Base-by-base conservation (phyloP, 2,797 vertebrate genomes). In the Peromyscus attwateri region DNA sequence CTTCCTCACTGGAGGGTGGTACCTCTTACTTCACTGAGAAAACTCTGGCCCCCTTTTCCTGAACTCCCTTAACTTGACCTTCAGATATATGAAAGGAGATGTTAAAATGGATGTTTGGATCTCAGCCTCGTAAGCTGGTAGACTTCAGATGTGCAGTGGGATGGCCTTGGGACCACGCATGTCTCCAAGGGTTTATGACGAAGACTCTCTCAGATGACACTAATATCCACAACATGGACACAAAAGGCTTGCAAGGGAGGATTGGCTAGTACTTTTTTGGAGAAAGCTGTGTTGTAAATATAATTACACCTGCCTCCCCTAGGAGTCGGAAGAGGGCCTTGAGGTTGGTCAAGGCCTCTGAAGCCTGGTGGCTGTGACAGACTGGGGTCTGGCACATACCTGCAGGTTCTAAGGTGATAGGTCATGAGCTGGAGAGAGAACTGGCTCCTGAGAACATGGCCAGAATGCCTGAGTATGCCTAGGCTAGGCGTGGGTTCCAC, bases 1-100 rank as follows among this genome's bases (percentile, higher is more conserved):
- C 21, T 94, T 13, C 8, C 1, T 82, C 81, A 40, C 14, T 11
- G 62, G 49, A 94, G 83, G 25, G 37, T n/a, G 40, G 10, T 13
- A 52, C 13, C 64, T 76, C 80, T 96, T 75, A 85, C 23, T 95
- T 93, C n/a, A 60, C 16, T 6, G 57, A 93, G 80, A 37, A 73
- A 70, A 46, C 52, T 8, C 49, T 23, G 9, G 12, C 34, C 62
- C 43, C 25, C 92, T 31, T n/a, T 73, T 55, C 37, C 84, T 70
- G n/a, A 57, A 43, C 11, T 68, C 13, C 13, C 34, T 84, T 60
- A 64, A 9, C 29, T 10, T n/a, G 0, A 64, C 23, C 71, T 34
- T 17, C 1, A 71, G 84, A 16, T 1, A 1, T 4, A 13, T 1
- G 70, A 94, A 93, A 37, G 8, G 70, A 43, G 49, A 46, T 23